These are phyloP conservation scores for Nicator chloris DNA, from an alignment of 2,113 vertebrate species.

Conservation along the genomic window DNA sequence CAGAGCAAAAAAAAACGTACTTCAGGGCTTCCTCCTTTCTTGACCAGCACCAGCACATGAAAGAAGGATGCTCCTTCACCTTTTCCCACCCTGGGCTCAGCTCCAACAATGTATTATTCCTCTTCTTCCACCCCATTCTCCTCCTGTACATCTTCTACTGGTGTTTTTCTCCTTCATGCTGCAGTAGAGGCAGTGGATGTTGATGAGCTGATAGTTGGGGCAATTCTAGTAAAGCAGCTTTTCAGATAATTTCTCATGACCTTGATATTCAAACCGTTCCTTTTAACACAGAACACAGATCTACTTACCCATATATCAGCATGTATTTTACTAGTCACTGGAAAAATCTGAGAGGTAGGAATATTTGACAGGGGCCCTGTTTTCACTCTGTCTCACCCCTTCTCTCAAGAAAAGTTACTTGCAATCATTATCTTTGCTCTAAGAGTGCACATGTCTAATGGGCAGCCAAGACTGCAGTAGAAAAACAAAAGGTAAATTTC, in stretches of 20 bases:
- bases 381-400: not conserved
- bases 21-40: not conserved
- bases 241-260: not conserved
- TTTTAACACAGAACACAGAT: not conserved
- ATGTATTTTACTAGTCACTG: not conserved
- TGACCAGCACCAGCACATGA: not conserved
- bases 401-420: not conserved
- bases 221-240: not conserved
- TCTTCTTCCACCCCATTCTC: not conserved
- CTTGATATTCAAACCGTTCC: not conserved
- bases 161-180: not conserved
- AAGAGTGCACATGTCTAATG: not conserved
- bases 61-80: not conserved
- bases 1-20: not conserved
- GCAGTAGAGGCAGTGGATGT: not conserved
- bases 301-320: not conserved
- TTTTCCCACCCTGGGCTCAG: not conserved
- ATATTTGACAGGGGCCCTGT: not conserved
- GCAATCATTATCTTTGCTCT: not conserved
- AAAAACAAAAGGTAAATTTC: constrained; percentile 55
- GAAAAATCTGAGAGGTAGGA: not conserved
- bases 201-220: not conserved
- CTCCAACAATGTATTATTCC: not conserved
- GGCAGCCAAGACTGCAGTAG: not conserved
- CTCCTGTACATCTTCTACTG: not conserved